Conservation (phyloP, 2,113 vertebrate species). For the Hylia prasina region DNA sequence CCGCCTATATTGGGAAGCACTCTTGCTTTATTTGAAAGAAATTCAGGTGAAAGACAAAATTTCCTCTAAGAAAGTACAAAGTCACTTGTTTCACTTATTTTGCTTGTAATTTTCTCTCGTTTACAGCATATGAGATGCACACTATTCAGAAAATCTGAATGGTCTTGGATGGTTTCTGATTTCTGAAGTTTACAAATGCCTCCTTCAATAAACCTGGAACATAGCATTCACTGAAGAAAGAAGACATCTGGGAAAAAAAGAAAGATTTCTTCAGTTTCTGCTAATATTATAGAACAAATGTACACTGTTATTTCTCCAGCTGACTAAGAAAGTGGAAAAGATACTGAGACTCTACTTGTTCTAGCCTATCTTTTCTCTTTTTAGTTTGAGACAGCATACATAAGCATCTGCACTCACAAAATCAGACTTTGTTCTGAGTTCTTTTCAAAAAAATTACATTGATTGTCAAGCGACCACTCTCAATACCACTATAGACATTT, state of each 20-base stretch:
- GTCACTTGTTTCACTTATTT: background rate
- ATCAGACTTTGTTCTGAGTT: background rate
- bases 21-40: background rate
- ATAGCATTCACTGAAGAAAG: background rate
- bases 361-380: background rate
- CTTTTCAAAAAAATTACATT: background rate
- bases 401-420: background rate
- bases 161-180: background rate
- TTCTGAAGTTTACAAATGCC: background rate
- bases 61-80: background rate
- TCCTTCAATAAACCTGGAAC: background rate
- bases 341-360: background rate
- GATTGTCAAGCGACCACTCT: background rate
- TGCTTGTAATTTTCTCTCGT: background rate
- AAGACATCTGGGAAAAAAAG: background rate
- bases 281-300: background rate
- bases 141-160: background rate
- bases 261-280: background rate
- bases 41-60: background rate
- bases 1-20: accelerated
- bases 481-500: background rate
- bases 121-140: accelerated
- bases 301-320: background rate
- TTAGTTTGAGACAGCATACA: background rate
- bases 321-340: background rate